Evolutionary conservation across 2,797 vertebrate genomes (phyloP).

Genomic region (Halcyon smyrnensis): DNA sequence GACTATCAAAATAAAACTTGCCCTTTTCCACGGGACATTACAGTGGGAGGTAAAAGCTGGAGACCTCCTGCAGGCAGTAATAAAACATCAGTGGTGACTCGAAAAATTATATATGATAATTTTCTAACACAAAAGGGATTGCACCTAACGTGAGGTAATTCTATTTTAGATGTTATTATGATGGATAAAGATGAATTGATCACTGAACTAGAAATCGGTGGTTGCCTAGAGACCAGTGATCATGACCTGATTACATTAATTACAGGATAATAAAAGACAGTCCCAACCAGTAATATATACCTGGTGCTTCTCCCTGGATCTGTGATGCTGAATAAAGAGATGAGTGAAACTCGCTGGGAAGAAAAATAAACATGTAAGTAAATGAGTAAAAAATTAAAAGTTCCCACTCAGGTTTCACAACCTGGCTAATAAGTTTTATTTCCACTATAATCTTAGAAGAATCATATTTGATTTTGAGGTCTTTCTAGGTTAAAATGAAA

Average conservation of each 20-base stretch:
- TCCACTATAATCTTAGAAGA: not conserved
- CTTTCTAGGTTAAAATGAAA: conserved; percentile 12
- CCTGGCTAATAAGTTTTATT: not conserved
- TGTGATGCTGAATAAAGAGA: conserved; percentile 14
- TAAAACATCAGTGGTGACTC: conserved; percentile 49
- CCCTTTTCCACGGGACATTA: not conserved
- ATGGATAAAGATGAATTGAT: conserved; percentile 74
- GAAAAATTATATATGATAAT: conserved; percentile 47
- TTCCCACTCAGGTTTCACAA: not conserved
- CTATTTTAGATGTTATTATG: conserved; percentile 65
- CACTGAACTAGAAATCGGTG: conserved; percentile 70
- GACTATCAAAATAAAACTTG: not conserved
- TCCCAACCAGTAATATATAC: conserved; percentile 44
- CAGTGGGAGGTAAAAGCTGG: not conserved
- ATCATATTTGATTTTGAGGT: conserved; percentile 23
- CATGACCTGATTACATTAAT: conserved; percentile 75
- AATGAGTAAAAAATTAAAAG: not conserved
- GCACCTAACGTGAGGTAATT: conserved; percentile 48
- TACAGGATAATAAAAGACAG: conserved; percentile 68
- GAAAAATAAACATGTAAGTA: not conserved
- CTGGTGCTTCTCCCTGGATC: conserved; percentile 29
- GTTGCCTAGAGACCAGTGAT: conserved; percentile 68
- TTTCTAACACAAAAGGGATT: conserved; percentile 26
- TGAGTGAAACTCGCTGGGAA: not conserved
- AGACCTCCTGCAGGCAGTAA: conserved; percentile 53